Evolutionary conservation across 2,888 invertebrate genomes (phyloP), one percentile per base, ranked within the genome.

Genomic region (Gryllus longicercus): DNA sequence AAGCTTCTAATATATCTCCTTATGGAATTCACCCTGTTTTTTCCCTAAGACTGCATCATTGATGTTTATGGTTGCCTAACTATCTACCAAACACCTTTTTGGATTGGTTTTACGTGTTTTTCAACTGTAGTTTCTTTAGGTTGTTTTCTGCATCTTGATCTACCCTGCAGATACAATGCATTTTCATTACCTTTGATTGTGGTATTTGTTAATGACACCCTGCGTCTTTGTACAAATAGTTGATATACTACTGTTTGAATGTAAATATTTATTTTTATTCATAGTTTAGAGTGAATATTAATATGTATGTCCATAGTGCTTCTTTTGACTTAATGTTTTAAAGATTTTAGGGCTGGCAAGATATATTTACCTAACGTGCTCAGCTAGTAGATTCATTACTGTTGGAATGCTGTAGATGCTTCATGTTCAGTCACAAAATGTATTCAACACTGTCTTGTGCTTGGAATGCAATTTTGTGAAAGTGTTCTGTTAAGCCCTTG

Each of bases 401-500:
- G 14, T 75, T 50, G 14, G 80, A 80, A 80, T 80, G 80, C 78
- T 51, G 78, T 80, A 80, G 80, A 51, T 78, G 80, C 80, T 80
- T 80, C 21, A 16, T 78, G 75, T 80, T 51, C 76, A 51, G 51
- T 76, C 50, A 74, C 12, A 74, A 75, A 49, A 49, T 74, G 74
- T 49, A 74, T 75, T 79, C 23, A 51, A 23, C 25, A 74, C 63
- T 25, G 11, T 11, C 51, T n/a, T 16, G 16, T 77, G 77, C 50
- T 77, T 77, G 77, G 50, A 77, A 50, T 77, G 77, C 38, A 77
- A 77, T 77, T 77, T 77, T 38, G 21, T 75, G 14, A n/a, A 63
- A 63, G n/a, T 63, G 63, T 63, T 63, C 8, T 18, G 16, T 63
- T 63, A 63, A 63, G 63, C 14, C 63, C 63, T 63, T 63, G 63